Conservation (phyloP, 1,140 invertebrate species). For the Ceratoteleas bidentatus region DNA sequence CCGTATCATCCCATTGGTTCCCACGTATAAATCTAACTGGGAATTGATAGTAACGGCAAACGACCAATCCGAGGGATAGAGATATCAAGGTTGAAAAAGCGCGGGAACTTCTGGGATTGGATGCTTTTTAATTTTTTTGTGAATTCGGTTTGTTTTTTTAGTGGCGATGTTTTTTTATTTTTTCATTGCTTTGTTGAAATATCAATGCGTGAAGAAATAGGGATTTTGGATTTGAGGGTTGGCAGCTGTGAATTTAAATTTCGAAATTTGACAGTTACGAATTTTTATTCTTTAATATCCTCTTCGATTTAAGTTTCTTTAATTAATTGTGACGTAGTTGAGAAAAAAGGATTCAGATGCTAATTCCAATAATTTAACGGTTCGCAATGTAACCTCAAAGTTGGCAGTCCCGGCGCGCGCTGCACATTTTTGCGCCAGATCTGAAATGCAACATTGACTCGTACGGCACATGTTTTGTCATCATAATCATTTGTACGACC, state of each 20-base stretch:
- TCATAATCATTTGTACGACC: conserved; percentile 63
- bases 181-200: too few relatives aligned
- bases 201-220: too few relatives aligned
- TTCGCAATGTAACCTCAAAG: conserved; percentile 1
- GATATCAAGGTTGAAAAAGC: conserved; percentile 13
- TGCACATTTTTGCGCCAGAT: conserved; percentile 22
- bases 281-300: too few relatives aligned
- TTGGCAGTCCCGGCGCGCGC: conserved; percentile 7
- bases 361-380: conserved; percentile 13
- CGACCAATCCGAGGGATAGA: conserved; percentile 40
- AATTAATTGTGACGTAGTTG: not conserved
- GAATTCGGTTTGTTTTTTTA: not conserved
- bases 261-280: too few relatives aligned
- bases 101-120: too few relatives aligned
- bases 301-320: not conserved
- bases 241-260: too few relatives aligned
- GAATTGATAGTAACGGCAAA: conserved; percentile 47
- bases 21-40: conserved; percentile 46
- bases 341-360: not conserved
- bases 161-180: too few relatives aligned
- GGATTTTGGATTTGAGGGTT: too few relatives aligned
- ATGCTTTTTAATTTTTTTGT: not conserved
- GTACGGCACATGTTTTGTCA: conserved; percentile 57
- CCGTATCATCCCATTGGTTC: conserved; percentile 40
- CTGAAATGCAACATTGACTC: conserved; percentile 40